Evolutionary conservation across 2,888 invertebrate species (phyloP), one percentile per base, ranked within the genome.

Genomic region (Xestia sexstrigata): DNA sequence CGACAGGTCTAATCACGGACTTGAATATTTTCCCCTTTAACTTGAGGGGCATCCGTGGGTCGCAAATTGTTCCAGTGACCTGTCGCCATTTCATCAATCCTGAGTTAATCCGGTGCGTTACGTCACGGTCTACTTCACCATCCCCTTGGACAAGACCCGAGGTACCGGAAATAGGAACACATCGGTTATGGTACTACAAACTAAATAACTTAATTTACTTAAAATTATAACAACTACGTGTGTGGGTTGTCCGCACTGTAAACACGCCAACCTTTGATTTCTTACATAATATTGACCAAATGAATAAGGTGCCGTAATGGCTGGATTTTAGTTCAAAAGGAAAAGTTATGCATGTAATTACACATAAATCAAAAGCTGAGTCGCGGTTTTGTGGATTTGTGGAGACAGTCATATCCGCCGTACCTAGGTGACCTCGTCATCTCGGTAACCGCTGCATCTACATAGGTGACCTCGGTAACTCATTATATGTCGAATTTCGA

Each of bases 201-300:
- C 20, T 26, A 81, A 68, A 58, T 69, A 63, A 55, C n/a, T 17
- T 42, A 8, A 42, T 42, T 42, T 58, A 55, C 52, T 42, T 80
- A 20, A 35, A 47, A 63, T 62, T 74, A 60, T 52, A 55, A 47
- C 55, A 55, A 67, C 39, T 70, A 55, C 30, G 35, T 42, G 35
- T 35, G 42, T 62, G 39, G 45, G 68, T 60, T 58, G 63, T 58
- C 45, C 20, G 23, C 23, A 74, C 55, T 42, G 66, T 76, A 75
- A 70, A 45, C 60, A 70, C 60, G 30, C 62, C n/a, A 39, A 79
- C 74, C 75, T 83, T 78, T 82, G 82, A 80, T 79, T 71, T 78
- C 58, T 87, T 86, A 77, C 52, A 76, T 84, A 82, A 87, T 79
- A 74, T 45, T 65, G 3, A 78, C 68, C 55, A 67, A 78, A 77